phyloP scores from a whole-genome alignment of 2,113 vertebrate species.

The Phyllostomus discolor region DNA sequence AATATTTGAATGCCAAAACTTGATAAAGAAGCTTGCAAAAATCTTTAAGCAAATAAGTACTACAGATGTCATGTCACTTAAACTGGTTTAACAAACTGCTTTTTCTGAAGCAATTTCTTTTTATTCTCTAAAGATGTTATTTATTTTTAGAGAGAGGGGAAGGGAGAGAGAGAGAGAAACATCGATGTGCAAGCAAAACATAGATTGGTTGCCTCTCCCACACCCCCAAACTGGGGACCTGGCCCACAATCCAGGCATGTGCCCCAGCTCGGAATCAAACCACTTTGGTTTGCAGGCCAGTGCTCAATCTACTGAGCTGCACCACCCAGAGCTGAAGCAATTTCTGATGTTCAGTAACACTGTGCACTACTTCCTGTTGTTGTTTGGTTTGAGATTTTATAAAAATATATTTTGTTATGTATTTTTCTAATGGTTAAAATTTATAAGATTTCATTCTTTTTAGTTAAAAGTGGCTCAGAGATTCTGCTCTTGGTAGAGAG shows the following conservation, averaged over 20 bases:
- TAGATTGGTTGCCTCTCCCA: no score
- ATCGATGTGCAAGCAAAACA: no score
- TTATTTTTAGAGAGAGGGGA: no score
- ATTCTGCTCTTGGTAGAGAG: background rate
- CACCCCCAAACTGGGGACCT: no score
- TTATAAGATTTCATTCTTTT: conserved; percentile 15
- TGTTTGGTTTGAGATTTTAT: background rate
- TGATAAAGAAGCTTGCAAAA: background rate
- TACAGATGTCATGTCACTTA: background rate
- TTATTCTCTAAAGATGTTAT: no score
- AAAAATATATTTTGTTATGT: background rate
- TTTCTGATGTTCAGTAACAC: background rate
- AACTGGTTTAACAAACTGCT: background rate
- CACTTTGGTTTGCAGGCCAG: no score
- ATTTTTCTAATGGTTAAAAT: background rate
- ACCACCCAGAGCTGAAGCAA: background rate
- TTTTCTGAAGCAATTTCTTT: conserved; percentile 14
- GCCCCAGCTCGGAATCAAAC: no score
- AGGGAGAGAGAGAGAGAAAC: no score
- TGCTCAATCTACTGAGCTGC: no score
- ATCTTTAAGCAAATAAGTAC: background rate
- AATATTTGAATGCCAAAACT: conserved; percentile 1
- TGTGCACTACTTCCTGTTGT: background rate
- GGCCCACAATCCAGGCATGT: no score
- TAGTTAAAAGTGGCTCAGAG: background rate